Conservation (phyloP, 2,797 vertebrate genomes). For the Acestrorhynchus altus region DNA sequence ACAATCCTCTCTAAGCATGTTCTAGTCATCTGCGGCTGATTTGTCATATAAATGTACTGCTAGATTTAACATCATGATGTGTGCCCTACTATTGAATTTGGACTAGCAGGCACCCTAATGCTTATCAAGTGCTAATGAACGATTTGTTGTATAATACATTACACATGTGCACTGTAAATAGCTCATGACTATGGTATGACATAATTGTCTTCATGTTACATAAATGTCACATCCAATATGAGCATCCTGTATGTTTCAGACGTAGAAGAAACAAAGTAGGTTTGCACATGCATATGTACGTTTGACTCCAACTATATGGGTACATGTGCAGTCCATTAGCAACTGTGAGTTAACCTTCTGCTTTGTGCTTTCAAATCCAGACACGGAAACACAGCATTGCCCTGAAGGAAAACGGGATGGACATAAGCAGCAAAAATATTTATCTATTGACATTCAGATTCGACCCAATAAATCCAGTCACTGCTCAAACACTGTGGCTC, state of each 20-base stretch:
- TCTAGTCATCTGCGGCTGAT: no score
- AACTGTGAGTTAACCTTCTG: not conserved
- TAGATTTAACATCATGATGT: no score
- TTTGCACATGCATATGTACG: no score
- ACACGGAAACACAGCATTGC: not conserved
- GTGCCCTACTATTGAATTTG: not conserved
- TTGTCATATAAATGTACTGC: no score
- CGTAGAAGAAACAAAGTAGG: no score
- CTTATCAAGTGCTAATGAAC: slow-evolving; percentile 4
- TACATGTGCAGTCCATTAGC: not conserved
- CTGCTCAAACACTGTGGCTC: not conserved
- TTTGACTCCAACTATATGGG: no score
- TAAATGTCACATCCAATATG: not conserved
- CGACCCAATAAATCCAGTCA: slow-evolving; percentile 3
- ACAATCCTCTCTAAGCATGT: no score
- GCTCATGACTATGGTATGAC: not conserved
- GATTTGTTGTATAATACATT: not conserved
- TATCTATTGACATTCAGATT: not conserved
- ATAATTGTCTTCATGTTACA: not conserved
- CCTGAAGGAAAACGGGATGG: not conserved
- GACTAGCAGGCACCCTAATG: not conserved
- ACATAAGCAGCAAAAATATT: not conserved
- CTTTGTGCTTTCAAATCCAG: not conserved
- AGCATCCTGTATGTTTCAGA: not conserved
- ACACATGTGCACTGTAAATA: slow-evolving; percentile 1